Percentiles rank a stretch among this genome's conserved stretches.
phyloP scores from a whole-genome alignment of 2,888 invertebrate genomes.

The Tupiocoris notatus region DNA sequence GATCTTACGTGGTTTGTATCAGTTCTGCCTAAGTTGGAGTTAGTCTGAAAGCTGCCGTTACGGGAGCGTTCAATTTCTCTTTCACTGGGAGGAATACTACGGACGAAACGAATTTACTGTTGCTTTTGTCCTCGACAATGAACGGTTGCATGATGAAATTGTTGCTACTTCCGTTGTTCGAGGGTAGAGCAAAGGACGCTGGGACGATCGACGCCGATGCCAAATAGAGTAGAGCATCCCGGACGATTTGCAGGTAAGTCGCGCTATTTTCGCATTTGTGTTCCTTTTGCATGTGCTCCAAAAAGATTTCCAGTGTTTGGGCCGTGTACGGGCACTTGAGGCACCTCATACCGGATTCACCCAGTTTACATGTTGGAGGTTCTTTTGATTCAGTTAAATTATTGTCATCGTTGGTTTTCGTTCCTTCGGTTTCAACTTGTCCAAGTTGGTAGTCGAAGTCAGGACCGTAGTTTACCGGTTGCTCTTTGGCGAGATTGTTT shows the following conservation, averaged over 20 bases:
- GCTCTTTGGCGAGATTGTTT: constrained; percentile 52
- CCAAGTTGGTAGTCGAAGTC: constrained; percentile 26
- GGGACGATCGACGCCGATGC: constrained; percentile 61
- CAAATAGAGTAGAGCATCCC: constrained; percentile 57
- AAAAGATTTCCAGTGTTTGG: constrained; percentile 52
- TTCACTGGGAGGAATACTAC: constrained; percentile 92
- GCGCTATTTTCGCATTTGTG: constrained; percentile 53
- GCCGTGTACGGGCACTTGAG: constrained; percentile 51
- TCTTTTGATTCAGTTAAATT: constrained; percentile 38
- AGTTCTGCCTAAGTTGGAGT: constrained; percentile 73
- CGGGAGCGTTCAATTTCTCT: constrained; percentile 78
- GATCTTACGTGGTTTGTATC: no score
- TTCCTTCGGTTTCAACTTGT: constrained; percentile 30
- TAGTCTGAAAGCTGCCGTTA: constrained; percentile 88
- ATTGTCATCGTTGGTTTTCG: constrained; percentile 44
- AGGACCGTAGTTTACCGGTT: constrained; percentile 41
- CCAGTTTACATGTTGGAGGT: background rate
- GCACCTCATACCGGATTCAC: constrained; percentile 49
- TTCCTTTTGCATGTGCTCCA: constrained; percentile 53
- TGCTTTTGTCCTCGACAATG: constrained; percentile 68
- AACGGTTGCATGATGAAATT: constrained; percentile 86
- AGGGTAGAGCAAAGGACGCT: constrained; percentile 67
- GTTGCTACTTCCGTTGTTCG: constrained; percentile 39
- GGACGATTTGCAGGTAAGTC: constrained; percentile 50
- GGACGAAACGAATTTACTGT: constrained; percentile 76